phyloP scores from a whole-genome alignment of 2,113 vertebrate species.

The Hystrix brachyura region DNA sequence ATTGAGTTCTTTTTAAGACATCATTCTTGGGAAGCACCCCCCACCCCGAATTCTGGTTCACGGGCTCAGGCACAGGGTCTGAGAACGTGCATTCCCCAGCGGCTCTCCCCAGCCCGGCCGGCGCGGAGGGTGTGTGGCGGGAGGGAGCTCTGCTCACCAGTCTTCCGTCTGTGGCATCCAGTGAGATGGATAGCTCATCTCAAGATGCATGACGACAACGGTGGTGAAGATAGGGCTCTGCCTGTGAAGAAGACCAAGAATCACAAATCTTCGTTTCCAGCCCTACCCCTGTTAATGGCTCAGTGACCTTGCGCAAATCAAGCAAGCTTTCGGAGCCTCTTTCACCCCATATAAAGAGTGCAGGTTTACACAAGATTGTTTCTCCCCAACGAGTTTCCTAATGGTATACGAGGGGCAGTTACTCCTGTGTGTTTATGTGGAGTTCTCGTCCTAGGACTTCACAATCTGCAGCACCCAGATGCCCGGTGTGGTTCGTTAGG shows the following conservation, averaged over 20 bases:
- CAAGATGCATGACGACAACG: not conserved
- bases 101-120: not conserved
- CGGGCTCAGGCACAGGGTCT: not conserved
- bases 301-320: not conserved
- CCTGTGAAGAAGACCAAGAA: not conserved
- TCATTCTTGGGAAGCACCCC: not conserved
- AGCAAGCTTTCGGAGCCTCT: not conserved
- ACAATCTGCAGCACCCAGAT: rapidly evolving
- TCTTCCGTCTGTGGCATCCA: not conserved
- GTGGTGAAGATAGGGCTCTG: not conserved
- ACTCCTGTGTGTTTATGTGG: not conserved
- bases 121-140: rapidly evolving
- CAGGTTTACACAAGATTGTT: not conserved
- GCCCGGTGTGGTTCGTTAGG: rapidly evolving
- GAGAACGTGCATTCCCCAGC: not conserved
- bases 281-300: not conserved
- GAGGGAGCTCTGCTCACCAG: rapidly evolving
- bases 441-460: not conserved
- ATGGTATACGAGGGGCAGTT: not conserved
- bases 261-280: not conserved
- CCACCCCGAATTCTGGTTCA: not conserved
- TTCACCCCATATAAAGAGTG: not conserved
- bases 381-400: not conserved
- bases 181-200: not conserved
- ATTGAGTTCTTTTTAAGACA: not conserved